phyloP scores from a whole-genome alignment of 2,113 vertebrate species.

The Xenopus borealis region DNA sequence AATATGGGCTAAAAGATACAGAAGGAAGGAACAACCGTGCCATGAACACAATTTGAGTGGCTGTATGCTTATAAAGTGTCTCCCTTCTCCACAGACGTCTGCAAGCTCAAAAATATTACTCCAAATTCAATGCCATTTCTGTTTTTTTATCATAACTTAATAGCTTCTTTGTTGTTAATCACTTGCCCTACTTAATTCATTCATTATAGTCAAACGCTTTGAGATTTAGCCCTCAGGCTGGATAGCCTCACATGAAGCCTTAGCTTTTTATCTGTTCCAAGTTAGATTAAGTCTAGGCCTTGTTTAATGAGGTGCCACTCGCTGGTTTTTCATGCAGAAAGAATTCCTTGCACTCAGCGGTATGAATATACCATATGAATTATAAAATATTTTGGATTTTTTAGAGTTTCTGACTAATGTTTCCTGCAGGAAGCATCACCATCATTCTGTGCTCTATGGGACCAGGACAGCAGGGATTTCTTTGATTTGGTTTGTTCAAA shows the following conservation, averaged over 20 bases:
- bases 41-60: no score
- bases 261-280: conserved; percentile 67
- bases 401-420: conserved; percentile 60
- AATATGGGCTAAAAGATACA: no score
- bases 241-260: conserved; percentile 64
- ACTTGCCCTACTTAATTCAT: conserved; percentile 70
- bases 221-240: conserved; percentile 71
- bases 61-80: no score
- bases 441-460: conserved; percentile 65
- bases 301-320: conserved; percentile 77
- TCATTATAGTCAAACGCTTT: conserved; percentile 66
- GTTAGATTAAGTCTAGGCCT: conserved; percentile 72
- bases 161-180: conserved; percentile 71
- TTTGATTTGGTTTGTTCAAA: conserved; percentile 60
- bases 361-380: conserved; percentile 70
- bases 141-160: conserved; percentile 59
- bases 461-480: conserved; percentile 58
- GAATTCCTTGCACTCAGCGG: conserved; percentile 64
- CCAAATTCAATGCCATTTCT: conserved; percentile 63
- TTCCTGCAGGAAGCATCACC: conserved; percentile 62
- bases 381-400: conserved; percentile 63
- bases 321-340: conserved; percentile 68
- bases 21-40: no score
- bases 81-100: conserved; percentile 35
- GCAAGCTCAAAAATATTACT: conserved; percentile 62